Conservation (phyloP, 2,113 vertebrate species). For the Triplophysa rosa region DNA sequence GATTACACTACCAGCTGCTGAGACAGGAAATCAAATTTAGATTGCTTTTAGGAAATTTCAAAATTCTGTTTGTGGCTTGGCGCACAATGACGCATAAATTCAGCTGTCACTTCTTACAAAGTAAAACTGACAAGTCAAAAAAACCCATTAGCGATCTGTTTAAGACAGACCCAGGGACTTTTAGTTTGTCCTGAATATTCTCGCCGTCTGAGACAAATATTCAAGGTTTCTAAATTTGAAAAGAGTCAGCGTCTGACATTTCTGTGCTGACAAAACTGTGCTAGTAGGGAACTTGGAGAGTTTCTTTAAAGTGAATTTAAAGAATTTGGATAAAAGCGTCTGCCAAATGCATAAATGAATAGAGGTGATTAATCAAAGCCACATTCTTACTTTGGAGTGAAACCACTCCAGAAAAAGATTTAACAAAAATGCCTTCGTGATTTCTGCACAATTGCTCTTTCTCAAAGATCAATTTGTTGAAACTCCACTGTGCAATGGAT, state of each 20-base stretch:
- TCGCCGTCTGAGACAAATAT: constrained; percentile 39
- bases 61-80: constrained; percentile 61
- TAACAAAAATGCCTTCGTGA: constrained; percentile 13
- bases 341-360: constrained; percentile 18
- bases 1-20: constrained; percentile 59
- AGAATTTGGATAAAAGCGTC: no score
- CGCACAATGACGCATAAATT: constrained; percentile 52
- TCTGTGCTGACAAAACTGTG: constrained; percentile 47
- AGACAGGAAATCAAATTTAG: constrained; percentile 58
- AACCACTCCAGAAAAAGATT: constrained; percentile 36
- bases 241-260: constrained; percentile 42
- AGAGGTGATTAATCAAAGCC: constrained; percentile 54
- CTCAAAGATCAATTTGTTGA: background rate
- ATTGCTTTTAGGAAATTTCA: constrained; percentile 53
- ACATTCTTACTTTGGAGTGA: constrained; percentile 40
- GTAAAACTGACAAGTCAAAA: constrained; percentile 52
- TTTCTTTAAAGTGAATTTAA: constrained; percentile 42
- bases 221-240: constrained; percentile 20
- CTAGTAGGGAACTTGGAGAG: constrained; percentile 45
- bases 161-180: background rate
- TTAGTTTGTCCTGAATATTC: constrained; percentile 37
- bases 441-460: constrained; percentile 1
- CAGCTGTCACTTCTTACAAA: constrained; percentile 52
- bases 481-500: background rate
- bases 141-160: constrained; percentile 50